These are phyloP conservation scores for Polypedilum pembai DNA, from an alignment of 1,140 invertebrate species.

Conservation along the genomic window DNA sequence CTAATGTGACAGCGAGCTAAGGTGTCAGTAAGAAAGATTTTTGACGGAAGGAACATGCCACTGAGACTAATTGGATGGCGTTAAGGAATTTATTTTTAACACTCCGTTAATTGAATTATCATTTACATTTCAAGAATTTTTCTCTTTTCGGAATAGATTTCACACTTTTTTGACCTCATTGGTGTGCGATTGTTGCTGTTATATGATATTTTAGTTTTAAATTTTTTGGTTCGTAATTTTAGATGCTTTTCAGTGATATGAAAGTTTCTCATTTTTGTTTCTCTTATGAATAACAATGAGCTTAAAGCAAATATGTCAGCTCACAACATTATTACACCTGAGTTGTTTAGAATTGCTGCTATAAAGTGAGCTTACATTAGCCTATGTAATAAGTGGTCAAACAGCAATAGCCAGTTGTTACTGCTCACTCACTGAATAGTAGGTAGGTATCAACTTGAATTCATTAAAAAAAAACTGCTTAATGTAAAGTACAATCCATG, in stretches of 20 bases:
- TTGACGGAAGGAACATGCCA: not conserved
- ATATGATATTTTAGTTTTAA: not conserved
- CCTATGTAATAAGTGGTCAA: not conserved
- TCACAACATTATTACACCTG: too few species aligned
- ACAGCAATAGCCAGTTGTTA: too few species aligned
- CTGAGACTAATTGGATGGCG: not conserved
- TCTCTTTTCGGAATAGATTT: not conserved
- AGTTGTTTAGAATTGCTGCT: not conserved
- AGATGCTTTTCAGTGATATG: not conserved
- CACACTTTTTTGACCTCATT: not conserved
- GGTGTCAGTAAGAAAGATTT: not conserved
- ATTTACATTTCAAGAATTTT: not conserved
- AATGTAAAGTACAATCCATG: too few species aligned
- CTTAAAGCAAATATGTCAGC: not conserved
- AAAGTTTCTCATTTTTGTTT: not conserved
- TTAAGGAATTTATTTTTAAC: not conserved
- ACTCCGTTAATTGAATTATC: constrained; percentile 8
- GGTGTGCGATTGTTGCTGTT: not conserved
- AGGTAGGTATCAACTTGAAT: not conserved
- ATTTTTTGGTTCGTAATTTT: not conserved
- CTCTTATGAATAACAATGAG: not conserved
- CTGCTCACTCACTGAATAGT: too few species aligned
- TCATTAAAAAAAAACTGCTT: not conserved
- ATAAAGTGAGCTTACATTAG: not conserved
- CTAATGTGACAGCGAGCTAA: constrained; percentile 1